Base-by-base conservation (phyloP, 23 tunicate species). In the Trididemnum miniatum region DNA sequence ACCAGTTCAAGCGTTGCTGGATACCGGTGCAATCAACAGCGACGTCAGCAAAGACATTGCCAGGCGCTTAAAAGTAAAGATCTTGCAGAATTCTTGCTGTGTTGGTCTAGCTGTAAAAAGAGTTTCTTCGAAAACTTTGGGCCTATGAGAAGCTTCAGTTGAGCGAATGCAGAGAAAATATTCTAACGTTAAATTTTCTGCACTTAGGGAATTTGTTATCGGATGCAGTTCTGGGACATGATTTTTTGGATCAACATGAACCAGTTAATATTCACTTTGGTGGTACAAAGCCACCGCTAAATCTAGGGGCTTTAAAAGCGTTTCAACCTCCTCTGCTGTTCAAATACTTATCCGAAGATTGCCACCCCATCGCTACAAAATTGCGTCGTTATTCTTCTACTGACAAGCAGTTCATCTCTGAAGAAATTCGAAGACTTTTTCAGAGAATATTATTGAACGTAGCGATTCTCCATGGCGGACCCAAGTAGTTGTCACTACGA, bases 381-480 rank as follows among this genome's bases (percentile, higher is more conserved):
- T 12, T 20, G 20, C 36, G 75, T 4, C 29, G 31, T 2, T 31
- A 29, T 24, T 29, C 75, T 4, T 27, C 3, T 4, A 37, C 75
- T 5, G 37, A 69, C 22, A 18, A 69, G 15, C 9, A 33, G 24
- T 74, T 74, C 26, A 74, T 74, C 38, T 2, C 29, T 3, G 22
- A 37, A 36, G 2, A 15, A 2, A 74, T 74, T 26, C 2, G 5
- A 12, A 22, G 30, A 5, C 62, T 74, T 65, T 5, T 20, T 7
- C 25, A 74, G 4, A 27, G 62, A 22, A 38, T 74, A 5, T n/a
- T n/a, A 74, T 74, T 36, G 60, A 74, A 24, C 28, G 65, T 2
- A 74, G 80, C 27, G 7, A 65, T 36, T 36, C 80, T 28, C 80
- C 80, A 36, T 74, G 80, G 65, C 65, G 64, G 3, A 65, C 64